A percentile compares a stretch with the other conserved stretches of the same genome.
These are phyloP conservation scores for Embiotoca jacksoni DNA, from an alignment of 2,113 vertebrate species.

Conservation along the genomic window DNA sequence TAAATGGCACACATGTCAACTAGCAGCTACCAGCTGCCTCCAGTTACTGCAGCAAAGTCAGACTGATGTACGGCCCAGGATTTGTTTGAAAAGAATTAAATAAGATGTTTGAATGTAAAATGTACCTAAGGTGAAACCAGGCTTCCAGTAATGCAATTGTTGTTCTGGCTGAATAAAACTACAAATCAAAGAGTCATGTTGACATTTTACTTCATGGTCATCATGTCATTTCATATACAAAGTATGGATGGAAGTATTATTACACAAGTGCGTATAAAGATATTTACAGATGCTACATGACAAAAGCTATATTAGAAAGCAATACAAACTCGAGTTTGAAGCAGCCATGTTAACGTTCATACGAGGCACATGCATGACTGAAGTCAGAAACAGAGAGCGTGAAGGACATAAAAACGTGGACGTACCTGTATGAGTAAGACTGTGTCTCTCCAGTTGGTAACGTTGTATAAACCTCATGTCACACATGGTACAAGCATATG, in stretches of 20 bases:
- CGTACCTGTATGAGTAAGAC: constrained; percentile 83
- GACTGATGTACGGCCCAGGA: too few relatives aligned
- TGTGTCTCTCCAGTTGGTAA: constrained; percentile 84
- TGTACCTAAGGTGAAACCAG: not conserved
- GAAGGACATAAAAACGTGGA: constrained; percentile 5
- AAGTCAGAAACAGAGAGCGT: constrained; percentile 25
- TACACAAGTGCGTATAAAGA: constrained; percentile 23
- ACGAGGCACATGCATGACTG: constrained; percentile 57
- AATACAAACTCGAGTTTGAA: constrained; percentile 79
- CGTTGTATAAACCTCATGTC: constrained; percentile 84
- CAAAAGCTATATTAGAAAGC: constrained; percentile 48
- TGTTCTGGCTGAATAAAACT: not conserved
- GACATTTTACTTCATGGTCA: constrained; percentile 20
- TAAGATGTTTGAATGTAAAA: too few relatives aligned
- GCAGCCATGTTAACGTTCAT: constrained; percentile 63
- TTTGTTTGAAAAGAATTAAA: too few relatives aligned
- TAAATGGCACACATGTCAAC: too few relatives aligned
- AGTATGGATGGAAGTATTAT: constrained; percentile 29
- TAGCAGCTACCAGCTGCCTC: too few relatives aligned
- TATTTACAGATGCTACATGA: constrained; percentile 19
- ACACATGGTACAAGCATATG: constrained; percentile 84
- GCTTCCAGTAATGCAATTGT: not conserved
- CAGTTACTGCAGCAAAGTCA: too few relatives aligned
- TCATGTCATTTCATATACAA: constrained; percentile 76
- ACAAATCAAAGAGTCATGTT: not conserved